Evolutionary conservation across 2,797 vertebrate genomes (phyloP).

Genomic region (Chloroceryle inda): DNA sequence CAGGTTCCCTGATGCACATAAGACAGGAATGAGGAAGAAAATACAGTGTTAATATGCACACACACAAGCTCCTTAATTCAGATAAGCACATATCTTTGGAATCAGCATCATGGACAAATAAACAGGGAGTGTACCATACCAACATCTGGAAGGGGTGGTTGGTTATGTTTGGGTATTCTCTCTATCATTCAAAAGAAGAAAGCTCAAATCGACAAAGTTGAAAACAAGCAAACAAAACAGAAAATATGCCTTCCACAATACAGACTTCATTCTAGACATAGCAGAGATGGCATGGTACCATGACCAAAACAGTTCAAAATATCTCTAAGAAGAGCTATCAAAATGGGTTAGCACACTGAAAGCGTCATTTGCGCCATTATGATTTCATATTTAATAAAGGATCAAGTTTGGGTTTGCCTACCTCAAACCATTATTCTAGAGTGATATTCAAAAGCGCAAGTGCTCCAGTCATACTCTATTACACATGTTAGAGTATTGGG

Average conservation of each 20-base stretch:
- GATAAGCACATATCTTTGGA: background rate
- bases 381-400: background rate
- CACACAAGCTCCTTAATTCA: background rate
- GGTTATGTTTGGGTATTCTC: background rate
- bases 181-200: background rate
- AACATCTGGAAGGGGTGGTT: background rate
- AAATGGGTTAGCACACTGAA: background rate
- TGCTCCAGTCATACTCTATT: background rate
- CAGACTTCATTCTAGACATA: background rate
- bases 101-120: background rate
- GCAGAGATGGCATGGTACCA: background rate
- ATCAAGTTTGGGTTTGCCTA: background rate
- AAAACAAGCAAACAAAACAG: too few relatives aligned
- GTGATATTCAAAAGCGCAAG: background rate
- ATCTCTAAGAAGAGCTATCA: background rate
- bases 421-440: background rate
- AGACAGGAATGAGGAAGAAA: slow-evolving; percentile 28
- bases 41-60: background rate
- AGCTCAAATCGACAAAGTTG: background rate
- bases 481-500: background rate
- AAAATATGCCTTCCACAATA: background rate
- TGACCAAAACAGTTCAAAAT: background rate
- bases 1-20: background rate
- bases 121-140: background rate
- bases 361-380: background rate